phyloP scores from a whole-genome alignment of 2,113 vertebrate species.

The Protomyctophum bolini region DNA sequence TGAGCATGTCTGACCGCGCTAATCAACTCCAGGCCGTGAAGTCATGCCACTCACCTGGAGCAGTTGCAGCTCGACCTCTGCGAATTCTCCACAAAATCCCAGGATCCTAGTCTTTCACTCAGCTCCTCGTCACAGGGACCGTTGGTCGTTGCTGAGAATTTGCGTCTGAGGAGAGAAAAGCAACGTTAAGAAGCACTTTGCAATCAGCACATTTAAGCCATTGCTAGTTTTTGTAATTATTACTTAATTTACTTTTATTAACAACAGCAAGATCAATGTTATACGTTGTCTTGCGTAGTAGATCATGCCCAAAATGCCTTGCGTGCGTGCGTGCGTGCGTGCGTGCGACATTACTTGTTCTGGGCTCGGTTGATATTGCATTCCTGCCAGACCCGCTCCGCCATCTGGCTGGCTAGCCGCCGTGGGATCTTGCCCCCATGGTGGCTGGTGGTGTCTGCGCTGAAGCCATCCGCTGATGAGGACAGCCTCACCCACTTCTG shows the following conservation, averaged over 20 bases:
- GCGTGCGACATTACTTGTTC: slow-evolving; percentile 85
- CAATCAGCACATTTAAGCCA: neutral
- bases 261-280: too few relatives aligned
- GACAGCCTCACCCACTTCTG: slow-evolving; percentile 95
- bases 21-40: too few relatives aligned
- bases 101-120: slow-evolving; percentile 84
- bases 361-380: slow-evolving; percentile 96
- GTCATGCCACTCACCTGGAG: slow-evolving; percentile 83
- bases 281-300: too few relatives aligned
- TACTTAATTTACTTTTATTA: too few relatives aligned
- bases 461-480: slow-evolving; percentile 88
- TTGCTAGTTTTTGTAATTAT: too few relatives aligned
- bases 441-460: slow-evolving; percentile 89
- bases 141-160: slow-evolving; percentile 89
- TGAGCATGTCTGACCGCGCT: slow-evolving; percentile 2
- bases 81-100: slow-evolving; percentile 95
- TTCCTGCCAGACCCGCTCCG: slow-evolving; percentile 98
- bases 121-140: slow-evolving; percentile 88
- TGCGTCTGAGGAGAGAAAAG: slow-evolving; percentile 80
- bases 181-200: neutral
- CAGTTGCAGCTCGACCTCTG: slow-evolving; percentile 93
- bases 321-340: too few relatives aligned
- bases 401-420: slow-evolving; percentile 90
- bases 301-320: too few relatives aligned
- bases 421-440: slow-evolving; percentile 95